Evolutionary conservation across 2,888 invertebrate genomes (phyloP).

Genomic region (Gnatocerus cornutus): DNA sequence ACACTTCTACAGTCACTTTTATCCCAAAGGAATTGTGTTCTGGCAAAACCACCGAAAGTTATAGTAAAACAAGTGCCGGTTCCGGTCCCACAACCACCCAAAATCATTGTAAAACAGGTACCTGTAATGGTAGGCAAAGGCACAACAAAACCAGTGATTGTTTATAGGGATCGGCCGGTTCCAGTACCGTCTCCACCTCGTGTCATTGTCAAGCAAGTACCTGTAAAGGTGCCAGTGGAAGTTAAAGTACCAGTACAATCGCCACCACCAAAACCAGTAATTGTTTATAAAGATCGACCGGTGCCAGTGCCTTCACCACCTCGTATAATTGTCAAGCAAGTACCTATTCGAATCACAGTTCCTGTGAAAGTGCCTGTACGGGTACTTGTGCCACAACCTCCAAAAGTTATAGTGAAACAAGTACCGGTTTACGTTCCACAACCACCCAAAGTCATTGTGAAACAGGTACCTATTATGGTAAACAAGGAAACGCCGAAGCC

Average conservation of each 20-base stretch:
- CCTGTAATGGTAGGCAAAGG: neutral
- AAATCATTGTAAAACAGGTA: neutral
- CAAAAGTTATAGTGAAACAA: conserved; percentile 43
- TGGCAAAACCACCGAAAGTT: conserved; percentile 33
- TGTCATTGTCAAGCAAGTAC: too few species aligned
- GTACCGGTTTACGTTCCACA: neutral
- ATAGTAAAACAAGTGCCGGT: conserved; percentile 33
- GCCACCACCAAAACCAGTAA: neutral
- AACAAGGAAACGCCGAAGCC: neutral
- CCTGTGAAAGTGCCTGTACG: conserved; percentile 9
- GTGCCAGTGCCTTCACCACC: conserved; percentile 7
- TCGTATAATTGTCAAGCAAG: neutral
- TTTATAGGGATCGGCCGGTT: too few species aligned
- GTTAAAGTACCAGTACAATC: neutral
- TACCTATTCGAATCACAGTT: neutral
- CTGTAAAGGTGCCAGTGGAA: neutral
- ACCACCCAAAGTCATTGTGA: neutral
- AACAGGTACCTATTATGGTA: too few species aligned
- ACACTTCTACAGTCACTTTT: neutral
- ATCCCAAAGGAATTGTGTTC: conserved; percentile 1
- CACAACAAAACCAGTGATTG: neutral
- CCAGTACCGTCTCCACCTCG: too few species aligned
- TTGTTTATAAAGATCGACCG: neutral
- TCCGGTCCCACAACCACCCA: neutral
- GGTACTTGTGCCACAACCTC: conserved; percentile 34